These are phyloP conservation scores for Picathartes gymnocephalus DNA, from an alignment of 2,113 vertebrate species.

Conservation along the genomic window DNA sequence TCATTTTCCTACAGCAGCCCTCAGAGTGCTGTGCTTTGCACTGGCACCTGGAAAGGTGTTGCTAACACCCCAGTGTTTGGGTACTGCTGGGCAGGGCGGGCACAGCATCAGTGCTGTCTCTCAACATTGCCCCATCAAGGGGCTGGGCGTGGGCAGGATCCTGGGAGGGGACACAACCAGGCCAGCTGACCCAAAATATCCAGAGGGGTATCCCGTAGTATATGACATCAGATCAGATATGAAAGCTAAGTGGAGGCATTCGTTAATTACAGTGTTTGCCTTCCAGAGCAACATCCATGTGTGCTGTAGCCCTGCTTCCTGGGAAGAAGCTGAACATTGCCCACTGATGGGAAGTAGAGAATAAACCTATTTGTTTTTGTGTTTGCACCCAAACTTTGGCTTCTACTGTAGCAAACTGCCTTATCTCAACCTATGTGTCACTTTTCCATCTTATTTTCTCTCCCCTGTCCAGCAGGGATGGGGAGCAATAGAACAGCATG, in stretches of 20 bases:
- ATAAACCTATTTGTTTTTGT: background rate
- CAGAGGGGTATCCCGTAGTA: background rate
- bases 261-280: background rate
- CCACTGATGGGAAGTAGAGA: background rate
- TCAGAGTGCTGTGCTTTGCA: background rate
- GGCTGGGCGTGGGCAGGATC: background rate
- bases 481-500: background rate
- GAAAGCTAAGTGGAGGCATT: background rate
- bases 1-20: background rate
- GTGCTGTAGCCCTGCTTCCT: background rate
- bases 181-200: background rate
- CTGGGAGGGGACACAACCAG: background rate
- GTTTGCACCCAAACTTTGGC: background rate
- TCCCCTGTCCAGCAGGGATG: background rate
- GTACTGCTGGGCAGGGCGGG: background rate
- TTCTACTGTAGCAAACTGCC: background rate
- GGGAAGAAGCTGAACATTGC: background rate
- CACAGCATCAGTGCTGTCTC: background rate
- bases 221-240: background rate
- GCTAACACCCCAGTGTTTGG: background rate
- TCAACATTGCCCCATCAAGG: no score
- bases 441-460: background rate
- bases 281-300: accelerated
- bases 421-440: background rate
- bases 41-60: background rate